phyloP scores from a whole-genome alignment of 2,113 vertebrate species.

The Micromys minutus region DNA sequence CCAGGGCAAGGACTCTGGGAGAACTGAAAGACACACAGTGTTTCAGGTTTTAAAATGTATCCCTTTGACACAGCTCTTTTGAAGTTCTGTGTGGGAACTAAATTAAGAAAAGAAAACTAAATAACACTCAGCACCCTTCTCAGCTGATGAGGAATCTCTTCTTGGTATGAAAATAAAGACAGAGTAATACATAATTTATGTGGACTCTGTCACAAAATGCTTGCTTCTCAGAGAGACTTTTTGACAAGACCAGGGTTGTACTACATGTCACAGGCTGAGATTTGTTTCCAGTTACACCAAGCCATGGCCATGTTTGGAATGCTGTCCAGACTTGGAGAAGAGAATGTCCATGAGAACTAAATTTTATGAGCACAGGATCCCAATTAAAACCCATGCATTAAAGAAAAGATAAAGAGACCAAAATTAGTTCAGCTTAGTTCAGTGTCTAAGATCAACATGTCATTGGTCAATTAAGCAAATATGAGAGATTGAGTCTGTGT shows the following conservation, averaged over 20 bases:
- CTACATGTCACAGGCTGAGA: neutral
- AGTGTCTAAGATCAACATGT: neutral
- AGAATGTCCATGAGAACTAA: neutral
- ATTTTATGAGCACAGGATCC: constrained; percentile 1
- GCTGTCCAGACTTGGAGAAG: neutral
- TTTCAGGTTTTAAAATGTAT: constrained; percentile 41
- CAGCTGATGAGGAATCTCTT: neutral
- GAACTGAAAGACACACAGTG: constrained; percentile 14
- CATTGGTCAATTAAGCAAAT: neutral
- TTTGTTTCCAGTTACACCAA: neutral
- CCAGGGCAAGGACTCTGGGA: constrained; percentile 26
- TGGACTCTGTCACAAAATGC: neutral
- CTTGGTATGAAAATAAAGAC: constrained; percentile 37
- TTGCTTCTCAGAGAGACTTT: constrained; percentile 1
- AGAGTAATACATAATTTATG: neutral
- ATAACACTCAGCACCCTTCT: neutral
- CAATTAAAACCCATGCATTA: neutral
- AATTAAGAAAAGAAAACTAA: neutral
- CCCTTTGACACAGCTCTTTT: constrained; percentile 33
- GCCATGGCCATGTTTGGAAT: neutral
- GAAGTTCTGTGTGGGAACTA: constrained; percentile 3
- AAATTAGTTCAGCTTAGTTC: neutral
- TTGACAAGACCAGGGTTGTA: neutral
- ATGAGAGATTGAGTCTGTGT: neutral
- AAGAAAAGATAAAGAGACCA: neutral